phyloP scores from a whole-genome alignment of 2,113 vertebrate species.

The Lynx canadensis region DNA sequence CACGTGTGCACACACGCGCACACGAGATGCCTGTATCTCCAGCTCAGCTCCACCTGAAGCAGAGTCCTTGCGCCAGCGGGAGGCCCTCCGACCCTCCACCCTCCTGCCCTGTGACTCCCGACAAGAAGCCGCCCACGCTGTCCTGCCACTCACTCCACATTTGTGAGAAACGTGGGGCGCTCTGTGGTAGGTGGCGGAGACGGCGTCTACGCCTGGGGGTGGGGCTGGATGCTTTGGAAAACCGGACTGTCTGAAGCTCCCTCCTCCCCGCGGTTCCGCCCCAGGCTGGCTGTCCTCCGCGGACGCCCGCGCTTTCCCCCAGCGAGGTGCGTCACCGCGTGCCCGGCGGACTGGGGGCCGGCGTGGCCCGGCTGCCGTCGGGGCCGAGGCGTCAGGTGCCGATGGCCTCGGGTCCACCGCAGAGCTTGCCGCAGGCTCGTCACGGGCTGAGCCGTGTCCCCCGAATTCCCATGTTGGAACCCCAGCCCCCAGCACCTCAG shows the following conservation, averaged over 20 bases:
- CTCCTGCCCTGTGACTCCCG: accelerated
- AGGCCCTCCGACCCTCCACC: background rate
- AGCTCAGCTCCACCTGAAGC: accelerated
- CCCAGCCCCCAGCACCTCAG: background rate
- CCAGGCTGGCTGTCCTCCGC: background rate
- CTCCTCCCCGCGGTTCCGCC: accelerated
- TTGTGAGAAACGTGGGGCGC: accelerated
- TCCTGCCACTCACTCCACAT: background rate
- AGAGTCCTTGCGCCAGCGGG: accelerated
- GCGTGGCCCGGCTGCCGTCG: background rate
- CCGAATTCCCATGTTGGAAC: background rate
- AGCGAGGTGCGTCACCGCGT: accelerated
- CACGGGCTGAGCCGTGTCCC: background rate
- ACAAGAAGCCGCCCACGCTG: background rate
- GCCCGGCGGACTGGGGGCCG: accelerated
- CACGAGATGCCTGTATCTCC: accelerated
- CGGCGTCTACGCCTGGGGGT: accelerated
- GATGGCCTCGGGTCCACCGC: background rate
- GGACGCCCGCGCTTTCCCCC: accelerated
- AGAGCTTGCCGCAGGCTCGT: accelerated
- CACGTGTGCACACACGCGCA: too few relatives aligned
- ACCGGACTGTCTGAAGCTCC: background rate
- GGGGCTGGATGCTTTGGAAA: background rate
- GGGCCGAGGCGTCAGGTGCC: accelerated
- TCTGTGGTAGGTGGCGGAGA: accelerated